These are phyloP conservation scores for Noctuana brunneofusca DNA, from an alignment of 2,888 invertebrate genomes.

Conservation along the genomic window DNA sequence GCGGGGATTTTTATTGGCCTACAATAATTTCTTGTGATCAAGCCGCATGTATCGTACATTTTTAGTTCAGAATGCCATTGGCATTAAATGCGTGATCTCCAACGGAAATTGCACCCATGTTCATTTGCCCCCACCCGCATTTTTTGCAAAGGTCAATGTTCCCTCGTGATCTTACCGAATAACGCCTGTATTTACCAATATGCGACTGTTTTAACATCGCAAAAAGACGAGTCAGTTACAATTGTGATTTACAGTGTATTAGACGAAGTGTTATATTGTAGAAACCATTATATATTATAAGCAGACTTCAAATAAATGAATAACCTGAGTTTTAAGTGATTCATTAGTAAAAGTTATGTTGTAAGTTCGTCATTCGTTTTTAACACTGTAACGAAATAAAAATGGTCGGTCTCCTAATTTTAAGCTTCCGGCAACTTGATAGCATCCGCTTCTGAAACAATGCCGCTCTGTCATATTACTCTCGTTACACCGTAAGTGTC, in stretches of 20 bases:
- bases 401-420: constrained; percentile 24
- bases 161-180: constrained; percentile 14
- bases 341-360: neutral
- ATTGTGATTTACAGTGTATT: neutral
- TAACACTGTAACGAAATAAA: constrained; percentile 1
- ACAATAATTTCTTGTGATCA: constrained; percentile 4
- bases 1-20: constrained; percentile 7
- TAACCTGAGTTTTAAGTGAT: neutral
- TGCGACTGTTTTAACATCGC: neutral
- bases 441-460: constrained; percentile 33
- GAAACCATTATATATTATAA: neutral
- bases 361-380: neutral
- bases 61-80: constrained; percentile 12
- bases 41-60: constrained; percentile 3
- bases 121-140: constrained; percentile 27
- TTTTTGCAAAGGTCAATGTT: constrained; percentile 30
- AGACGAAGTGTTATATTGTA: neutral
- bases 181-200: neutral
- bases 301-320: neutral
- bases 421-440: constrained; percentile 29
- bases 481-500: constrained; percentile 9
- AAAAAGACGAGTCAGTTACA: neutral
- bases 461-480: constrained; percentile 16
- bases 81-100: constrained; percentile 20
- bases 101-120: constrained; percentile 32